A percentile compares a stretch with the other conserved stretches of the same genome.
Conservation (phyloP, 2,113 vertebrate species). For the Haemorhous mexicanus region DNA sequence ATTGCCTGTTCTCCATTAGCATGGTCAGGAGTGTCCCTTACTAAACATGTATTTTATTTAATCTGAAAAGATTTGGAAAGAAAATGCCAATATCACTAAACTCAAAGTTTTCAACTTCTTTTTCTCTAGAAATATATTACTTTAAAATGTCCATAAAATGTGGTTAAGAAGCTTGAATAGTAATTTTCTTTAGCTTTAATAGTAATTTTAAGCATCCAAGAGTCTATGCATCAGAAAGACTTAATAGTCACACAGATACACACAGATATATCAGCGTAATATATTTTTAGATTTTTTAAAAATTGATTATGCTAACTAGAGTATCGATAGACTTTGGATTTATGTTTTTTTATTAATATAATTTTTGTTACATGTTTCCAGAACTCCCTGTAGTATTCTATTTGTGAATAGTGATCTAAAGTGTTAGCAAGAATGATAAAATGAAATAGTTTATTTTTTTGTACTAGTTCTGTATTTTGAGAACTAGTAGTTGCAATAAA, state of each 20-base stretch:
- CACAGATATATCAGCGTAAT: neutral
- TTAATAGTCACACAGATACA: neutral
- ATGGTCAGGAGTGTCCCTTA: neutral
- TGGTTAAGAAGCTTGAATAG: neutral
- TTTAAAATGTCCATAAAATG: neutral
- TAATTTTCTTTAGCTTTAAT: neutral
- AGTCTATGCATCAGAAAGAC: neutral
- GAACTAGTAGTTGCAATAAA: neutral
- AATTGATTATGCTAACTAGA: neutral
- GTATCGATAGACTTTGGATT: neutral
- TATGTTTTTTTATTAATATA: neutral
- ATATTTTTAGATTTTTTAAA: neutral
- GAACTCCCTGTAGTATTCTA: neutral
- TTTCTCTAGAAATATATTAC: neutral
- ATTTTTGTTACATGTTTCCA: neutral
- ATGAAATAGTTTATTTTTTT: accelerated
- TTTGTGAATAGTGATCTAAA: neutral
- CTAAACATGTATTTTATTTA: constrained; percentile 6
- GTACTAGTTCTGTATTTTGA: neutral
- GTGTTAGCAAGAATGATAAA: neutral
- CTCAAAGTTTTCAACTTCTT: neutral
- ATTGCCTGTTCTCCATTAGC: neutral
- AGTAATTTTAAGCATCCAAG: neutral
- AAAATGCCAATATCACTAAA: neutral
- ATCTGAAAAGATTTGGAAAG: neutral